These are phyloP conservation scores for Bovichtus diacanthus DNA, from an alignment of 2,797 vertebrate species.

Conservation along the genomic window DNA sequence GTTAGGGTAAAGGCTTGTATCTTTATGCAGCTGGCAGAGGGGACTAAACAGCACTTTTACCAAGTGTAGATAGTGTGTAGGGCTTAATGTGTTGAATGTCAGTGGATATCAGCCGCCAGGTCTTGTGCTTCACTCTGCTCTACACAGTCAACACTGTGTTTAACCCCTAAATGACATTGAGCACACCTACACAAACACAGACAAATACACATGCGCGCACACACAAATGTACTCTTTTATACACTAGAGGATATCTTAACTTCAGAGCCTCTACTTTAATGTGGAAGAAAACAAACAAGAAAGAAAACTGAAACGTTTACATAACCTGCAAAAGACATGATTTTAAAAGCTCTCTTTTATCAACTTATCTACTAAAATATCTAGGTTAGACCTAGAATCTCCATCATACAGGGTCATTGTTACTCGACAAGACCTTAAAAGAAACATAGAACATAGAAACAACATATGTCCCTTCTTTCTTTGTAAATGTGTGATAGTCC, in stretches of 20 bases:
- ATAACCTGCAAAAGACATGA: not conserved
- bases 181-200: slow-evolving; percentile 24
- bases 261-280: slow-evolving; percentile 17
- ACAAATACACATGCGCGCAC: not conserved
- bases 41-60: slow-evolving; percentile 65
- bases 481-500: not conserved
- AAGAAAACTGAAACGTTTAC: not conserved
- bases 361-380: not conserved
- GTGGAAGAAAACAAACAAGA: not conserved
- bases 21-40: slow-evolving; percentile 51
- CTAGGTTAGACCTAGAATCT: not conserved
- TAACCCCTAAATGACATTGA: slow-evolving; percentile 77
- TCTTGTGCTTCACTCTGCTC: slow-evolving; percentile 62
- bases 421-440: not conserved
- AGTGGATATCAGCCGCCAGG: slow-evolving; percentile 65
- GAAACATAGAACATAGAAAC: not conserved
- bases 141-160: slow-evolving; percentile 62
- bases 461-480: not conserved
- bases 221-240: slow-evolving; percentile 21
- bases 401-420: not conserved
- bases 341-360: slow-evolving; percentile 1
- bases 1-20: slow-evolving; percentile 44
- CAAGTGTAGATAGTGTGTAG: slow-evolving; percentile 60
- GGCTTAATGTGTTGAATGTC: slow-evolving; percentile 72
- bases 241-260: slow-evolving; percentile 8